Percentiles rank a stretch among this genome's conserved stretches.
Conservation (phyloP, 2,797 vertebrate species). For the Premnoplex brunnescens region DNA sequence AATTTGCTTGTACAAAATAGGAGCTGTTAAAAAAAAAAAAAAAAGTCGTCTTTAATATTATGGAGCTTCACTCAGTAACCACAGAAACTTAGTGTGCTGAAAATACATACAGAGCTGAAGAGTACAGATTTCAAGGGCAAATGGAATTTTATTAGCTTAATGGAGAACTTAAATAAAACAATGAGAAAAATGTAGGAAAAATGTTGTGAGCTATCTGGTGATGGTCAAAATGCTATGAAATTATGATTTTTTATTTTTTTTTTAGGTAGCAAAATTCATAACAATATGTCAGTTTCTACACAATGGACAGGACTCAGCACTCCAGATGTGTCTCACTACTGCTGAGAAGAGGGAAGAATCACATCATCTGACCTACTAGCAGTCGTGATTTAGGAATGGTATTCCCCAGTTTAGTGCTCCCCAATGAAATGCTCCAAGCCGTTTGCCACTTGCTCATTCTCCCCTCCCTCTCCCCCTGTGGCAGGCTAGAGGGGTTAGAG, state of each 20-base stretch:
- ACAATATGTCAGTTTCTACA: not conserved
- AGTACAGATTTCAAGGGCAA: not conserved
- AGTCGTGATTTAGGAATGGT: not conserved
- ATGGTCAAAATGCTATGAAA: not conserved
- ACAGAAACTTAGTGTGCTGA: not conserved
- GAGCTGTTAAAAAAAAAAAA: not conserved
- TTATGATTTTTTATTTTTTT: not conserved
- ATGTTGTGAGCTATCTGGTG: not conserved
- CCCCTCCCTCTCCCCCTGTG: not conserved
- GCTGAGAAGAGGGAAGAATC: not conserved
- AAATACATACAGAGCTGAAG: not conserved
- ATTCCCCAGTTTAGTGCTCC: not conserved
- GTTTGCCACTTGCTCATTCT: not conserved
- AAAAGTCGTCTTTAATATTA: not conserved
- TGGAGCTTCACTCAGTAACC: not conserved
- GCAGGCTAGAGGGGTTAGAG: not conserved
- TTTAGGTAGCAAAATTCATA: not conserved
- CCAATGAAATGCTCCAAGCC: not conserved
- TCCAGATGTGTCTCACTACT: not conserved
- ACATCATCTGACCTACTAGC: too few species aligned
- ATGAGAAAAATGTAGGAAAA: not conserved
- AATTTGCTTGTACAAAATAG: not conserved
- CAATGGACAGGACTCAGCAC: not conserved
- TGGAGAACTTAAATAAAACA: not conserved
- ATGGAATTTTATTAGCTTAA: not conserved